These are phyloP conservation scores for Drosophila simulans DNA, from an alignment of 1,140 invertebrate species.

Conservation along the genomic window DNA sequence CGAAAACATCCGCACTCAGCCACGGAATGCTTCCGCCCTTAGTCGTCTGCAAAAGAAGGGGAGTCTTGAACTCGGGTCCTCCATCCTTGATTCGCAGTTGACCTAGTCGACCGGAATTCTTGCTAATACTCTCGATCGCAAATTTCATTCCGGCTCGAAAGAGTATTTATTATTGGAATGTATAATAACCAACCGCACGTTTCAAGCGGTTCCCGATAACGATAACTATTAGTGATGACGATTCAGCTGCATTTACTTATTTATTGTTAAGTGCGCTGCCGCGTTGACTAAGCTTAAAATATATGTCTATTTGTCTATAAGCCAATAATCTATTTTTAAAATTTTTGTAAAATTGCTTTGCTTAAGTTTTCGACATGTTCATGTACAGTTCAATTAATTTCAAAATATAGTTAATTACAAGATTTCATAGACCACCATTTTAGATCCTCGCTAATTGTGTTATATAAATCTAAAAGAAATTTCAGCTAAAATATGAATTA, in stretches of 20 bases:
- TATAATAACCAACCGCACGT: constrained; percentile 30
- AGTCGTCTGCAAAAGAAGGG: constrained; percentile 66
- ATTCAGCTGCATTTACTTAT: neutral
- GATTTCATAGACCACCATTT: too few species aligned
- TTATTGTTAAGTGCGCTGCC: too few species aligned
- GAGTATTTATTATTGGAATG: constrained; percentile 15
- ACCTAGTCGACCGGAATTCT: constrained; percentile 86
- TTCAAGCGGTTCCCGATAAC: constrained; percentile 30
- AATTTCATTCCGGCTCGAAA: constrained; percentile 86
- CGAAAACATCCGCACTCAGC: constrained; percentile 88
- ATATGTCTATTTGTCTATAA: too few species aligned
- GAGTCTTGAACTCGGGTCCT: constrained; percentile 37
- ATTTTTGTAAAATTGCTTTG: too few species aligned
- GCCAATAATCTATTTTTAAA: too few species aligned
- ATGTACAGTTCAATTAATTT: too few species aligned
- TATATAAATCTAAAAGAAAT: too few species aligned
- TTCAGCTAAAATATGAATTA: too few species aligned
- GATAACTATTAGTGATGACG: neutral
- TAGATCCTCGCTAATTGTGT: too few species aligned
- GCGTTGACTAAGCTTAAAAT: too few species aligned
- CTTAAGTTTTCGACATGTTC: too few species aligned
- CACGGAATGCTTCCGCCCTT: constrained; percentile 88
- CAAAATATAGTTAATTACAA: too few species aligned
- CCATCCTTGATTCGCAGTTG: constrained; percentile 83
- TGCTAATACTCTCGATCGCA: constrained; percentile 84